These are phyloP conservation scores for Otocyon megalotis DNA, from an alignment of 2,113 vertebrate genomes.

Conservation along the genomic window DNA sequence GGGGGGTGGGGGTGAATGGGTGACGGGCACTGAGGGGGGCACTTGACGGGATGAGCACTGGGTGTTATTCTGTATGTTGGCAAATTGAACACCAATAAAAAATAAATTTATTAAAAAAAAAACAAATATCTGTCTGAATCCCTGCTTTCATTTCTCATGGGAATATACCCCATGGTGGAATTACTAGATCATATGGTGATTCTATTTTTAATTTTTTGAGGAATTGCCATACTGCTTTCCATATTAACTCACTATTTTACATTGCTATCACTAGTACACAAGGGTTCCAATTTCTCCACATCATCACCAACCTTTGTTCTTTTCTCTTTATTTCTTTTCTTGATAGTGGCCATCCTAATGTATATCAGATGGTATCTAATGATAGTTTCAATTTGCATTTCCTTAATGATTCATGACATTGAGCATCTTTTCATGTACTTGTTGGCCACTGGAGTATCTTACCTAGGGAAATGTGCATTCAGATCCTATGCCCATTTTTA, in stretches of 20 bases:
- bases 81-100: not conserved
- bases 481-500: not conserved
- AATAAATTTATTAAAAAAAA: no score
- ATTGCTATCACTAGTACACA: not conserved
- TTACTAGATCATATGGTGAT: not conserved
- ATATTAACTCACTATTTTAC: not conserved
- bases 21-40: no score
- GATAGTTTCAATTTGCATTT: not conserved
- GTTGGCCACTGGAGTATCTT: not conserved
- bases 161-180: not conserved
- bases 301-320: not conserved
- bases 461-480: not conserved
- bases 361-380: not conserved
- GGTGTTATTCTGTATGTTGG: no score
- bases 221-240: not conserved
- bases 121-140: not conserved
- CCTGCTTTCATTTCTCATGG: not conserved
- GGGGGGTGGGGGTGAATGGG: no score
- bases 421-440: not conserved
- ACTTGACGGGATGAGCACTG: no score
- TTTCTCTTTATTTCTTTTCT: slow-evolving; percentile 6
- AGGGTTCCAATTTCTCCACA: not conserved
- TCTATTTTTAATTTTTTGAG: not conserved
- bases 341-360: no score
- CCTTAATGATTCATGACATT: not conserved